These are phyloP conservation scores for Telmatochromis bifrenatus DNA, from an alignment of 2,113 vertebrate genomes.

Conservation along the genomic window DNA sequence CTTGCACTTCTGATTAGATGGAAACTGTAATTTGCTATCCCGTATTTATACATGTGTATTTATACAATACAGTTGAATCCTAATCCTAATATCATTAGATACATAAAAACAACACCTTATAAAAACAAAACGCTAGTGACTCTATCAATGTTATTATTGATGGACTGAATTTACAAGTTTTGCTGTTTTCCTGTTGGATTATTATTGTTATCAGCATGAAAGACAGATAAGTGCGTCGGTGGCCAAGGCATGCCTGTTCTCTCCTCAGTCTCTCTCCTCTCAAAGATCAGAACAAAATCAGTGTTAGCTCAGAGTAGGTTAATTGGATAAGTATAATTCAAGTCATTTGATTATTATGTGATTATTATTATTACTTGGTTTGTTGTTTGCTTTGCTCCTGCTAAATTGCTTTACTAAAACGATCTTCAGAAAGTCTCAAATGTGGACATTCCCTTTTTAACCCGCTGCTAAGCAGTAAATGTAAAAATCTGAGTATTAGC, in stretches of 20 bases:
- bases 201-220: background rate
- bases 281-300: background rate
- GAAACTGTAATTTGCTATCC: accelerated
- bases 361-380: background rate
- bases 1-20: no score
- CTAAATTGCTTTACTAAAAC: background rate
- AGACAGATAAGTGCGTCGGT: accelerated
- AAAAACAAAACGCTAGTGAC: background rate
- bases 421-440: background rate
- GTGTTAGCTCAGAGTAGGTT: background rate
- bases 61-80: no score
- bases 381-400: background rate
- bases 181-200: background rate
- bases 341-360: background rate
- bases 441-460: background rate
- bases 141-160: background rate
- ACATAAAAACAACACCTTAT: background rate
- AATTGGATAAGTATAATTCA: background rate
- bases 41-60: no score
- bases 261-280: background rate
- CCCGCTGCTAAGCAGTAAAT: accelerated
- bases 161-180: background rate
- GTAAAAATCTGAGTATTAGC: background rate
- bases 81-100: no score
- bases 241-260: background rate